Percentiles rank a stretch among this genome's conserved stretches.
Conservation (phyloP, 2,797 vertebrate genomes). For the Thaleichthys pacificus region DNA sequence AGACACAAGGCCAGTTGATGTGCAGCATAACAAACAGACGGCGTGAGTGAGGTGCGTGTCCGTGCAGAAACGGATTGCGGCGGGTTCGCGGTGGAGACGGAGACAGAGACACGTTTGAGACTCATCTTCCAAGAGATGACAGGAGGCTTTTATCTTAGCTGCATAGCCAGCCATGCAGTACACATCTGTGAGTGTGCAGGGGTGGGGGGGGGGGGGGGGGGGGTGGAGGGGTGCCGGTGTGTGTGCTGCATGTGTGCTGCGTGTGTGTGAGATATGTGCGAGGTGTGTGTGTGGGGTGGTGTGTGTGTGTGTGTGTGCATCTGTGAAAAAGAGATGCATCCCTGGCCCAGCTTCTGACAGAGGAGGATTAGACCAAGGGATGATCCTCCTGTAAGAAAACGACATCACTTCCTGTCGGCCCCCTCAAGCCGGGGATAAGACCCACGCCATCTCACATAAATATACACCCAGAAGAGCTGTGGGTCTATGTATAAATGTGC, state of each 20-base stretch:
- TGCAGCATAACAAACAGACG: background rate
- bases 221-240: background rate
- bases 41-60: background rate
- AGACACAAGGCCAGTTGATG: background rate
- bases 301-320: conserved; percentile 39
- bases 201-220: background rate
- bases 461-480: background rate
- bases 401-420: conserved; percentile 7
- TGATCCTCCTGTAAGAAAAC: background rate
- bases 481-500: conserved; percentile 15
- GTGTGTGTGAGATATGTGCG: conserved; percentile 1
- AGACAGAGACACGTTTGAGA: background rate
- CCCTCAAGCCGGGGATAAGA: background rate
- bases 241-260: background rate
- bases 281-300: conserved; percentile 15
- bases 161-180: background rate
- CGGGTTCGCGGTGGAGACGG: background rate
- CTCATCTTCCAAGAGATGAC: background rate
- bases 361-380: background rate
- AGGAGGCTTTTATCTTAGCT: background rate
- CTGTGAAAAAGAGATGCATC: background rate
- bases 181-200: background rate
- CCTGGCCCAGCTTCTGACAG: conserved; percentile 8
- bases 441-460: conserved; percentile 7
- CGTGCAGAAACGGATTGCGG: background rate